Base-by-base conservation (phyloP, 1,140 invertebrate genomes). In the Drosophila kohkoa region DNA sequence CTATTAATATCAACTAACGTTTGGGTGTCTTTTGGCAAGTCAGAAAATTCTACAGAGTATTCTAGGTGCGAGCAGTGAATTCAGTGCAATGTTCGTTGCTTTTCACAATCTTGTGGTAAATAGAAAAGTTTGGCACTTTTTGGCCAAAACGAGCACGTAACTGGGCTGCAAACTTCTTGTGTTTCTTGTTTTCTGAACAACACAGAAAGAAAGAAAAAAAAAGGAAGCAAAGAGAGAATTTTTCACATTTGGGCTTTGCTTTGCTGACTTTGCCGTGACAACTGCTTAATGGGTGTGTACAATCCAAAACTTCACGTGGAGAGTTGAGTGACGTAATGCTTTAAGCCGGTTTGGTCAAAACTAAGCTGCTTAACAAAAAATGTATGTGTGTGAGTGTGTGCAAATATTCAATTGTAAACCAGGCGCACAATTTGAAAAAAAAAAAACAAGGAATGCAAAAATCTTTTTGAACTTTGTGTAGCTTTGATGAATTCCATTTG, bases 61-160 rank as follows among this genome's bases (percentile, higher is more conserved):
- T 3, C 16, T 6, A 2, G 0, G 16, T 32, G 16, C 41, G 2
- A 28, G 41, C 57, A 13, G 8, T 62, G 15, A 25, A 25, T 20
- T 1, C 5, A 32, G n/a, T 38, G 6, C 5, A 15, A 43, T 13
- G 3, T 15, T 60, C 32, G 20, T 20, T 35, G 7, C 10, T 43
- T 20, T 48, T 25, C 30, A 7, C 35, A 38, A 16, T 59, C 28
- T 73, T 46, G 15, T 73, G 38, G 38, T n/a, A 28, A 41, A 35
- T 16, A 32, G 7, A 67, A 67, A 67, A 68, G 48, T 65, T 54
- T 68, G 54, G 38, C 43, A 60, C 41, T 46, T 15, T 60, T 81
- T 66, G 41, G 58, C 28, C 20, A 70, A 57, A 67, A 77, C 79
- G 67, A 70, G 60, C 72, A 77, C 79, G 67, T 80, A 81, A 73